phyloP scores from a whole-genome alignment of 2,888 invertebrate species.

The Argyra leucocephala region DNA sequence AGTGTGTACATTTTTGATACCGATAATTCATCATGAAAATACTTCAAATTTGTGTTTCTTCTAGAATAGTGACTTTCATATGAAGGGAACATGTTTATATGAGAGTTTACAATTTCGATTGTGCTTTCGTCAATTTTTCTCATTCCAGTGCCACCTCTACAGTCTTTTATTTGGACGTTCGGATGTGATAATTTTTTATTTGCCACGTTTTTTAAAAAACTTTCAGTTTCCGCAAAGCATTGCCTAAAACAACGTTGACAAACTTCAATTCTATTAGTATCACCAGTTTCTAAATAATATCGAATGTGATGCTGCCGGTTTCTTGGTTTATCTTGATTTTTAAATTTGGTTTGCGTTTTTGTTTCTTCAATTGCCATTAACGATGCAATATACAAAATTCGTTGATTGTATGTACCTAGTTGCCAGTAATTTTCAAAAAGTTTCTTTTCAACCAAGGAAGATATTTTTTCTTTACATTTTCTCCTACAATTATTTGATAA shows the following conservation, averaged over 20 bases:
- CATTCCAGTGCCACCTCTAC: neutral
- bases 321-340: neutral
- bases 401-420: neutral
- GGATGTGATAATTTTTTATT: neutral
- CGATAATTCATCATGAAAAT: neutral
- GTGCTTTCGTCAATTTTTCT: neutral
- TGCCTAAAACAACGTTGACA: neutral
- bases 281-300: too few relatives aligned
- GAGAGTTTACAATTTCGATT: neutral
- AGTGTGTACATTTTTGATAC: neutral
- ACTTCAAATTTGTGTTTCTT: neutral
- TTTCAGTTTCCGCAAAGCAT: neutral
- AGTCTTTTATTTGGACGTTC: neutral
- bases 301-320: neutral
- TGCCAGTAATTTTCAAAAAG: neutral
- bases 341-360: neutral
- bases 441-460: neutral
- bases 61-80: neutral
- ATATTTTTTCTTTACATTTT: neutral
- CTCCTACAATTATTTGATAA: neutral
- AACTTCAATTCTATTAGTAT: neutral
- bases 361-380: neutral
- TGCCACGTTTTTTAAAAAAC: neutral
- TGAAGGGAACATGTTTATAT: neutral
- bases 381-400: neutral